Percentiles rank a stretch among this genome's conserved stretches.
Evolutionary conservation across 2,888 invertebrate species (phyloP).

Genomic region (Dynastes maya): DNA sequence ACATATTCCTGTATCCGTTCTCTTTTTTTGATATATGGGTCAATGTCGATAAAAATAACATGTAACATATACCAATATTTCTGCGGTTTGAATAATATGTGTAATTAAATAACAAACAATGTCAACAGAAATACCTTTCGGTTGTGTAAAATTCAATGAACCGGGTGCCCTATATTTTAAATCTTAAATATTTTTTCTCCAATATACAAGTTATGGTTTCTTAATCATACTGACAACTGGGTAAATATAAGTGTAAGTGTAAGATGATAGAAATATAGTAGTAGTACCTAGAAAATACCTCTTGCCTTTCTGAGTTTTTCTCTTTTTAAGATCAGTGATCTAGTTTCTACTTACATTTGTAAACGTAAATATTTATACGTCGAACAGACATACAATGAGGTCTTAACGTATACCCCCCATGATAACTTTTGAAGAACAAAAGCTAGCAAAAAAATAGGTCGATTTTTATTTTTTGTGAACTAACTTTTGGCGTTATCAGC

Average conservation of each 20-base stretch:
- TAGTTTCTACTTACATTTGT: background rate
- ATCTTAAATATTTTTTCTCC: background rate
- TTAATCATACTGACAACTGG: background rate
- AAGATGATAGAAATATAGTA: slow-evolving; percentile 4
- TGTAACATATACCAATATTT: slow-evolving; percentile 11
- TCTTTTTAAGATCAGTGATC: background rate
- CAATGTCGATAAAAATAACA: slow-evolving; percentile 41
- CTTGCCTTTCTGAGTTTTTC: background rate
- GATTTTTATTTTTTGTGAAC: no score
- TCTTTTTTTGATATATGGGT: slow-evolving; percentile 30
- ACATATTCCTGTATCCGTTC: slow-evolving; percentile 28
- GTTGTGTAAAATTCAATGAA: slow-evolving; percentile 4
- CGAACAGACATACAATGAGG: background rate
- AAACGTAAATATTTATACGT: slow-evolving; percentile 11
- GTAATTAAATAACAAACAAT: slow-evolving; percentile 25
- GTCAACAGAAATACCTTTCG: slow-evolving; percentile 1
- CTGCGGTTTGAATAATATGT: slow-evolving; percentile 21
- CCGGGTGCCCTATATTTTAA: slow-evolving; percentile 11
- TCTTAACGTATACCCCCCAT: background rate
- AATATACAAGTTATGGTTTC: background rate
- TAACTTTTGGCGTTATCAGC: no score
- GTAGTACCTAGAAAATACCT: background rate
- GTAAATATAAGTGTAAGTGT: background rate
- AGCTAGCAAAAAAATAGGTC: no score
- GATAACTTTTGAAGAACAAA: background rate